phyloP scores from a whole-genome alignment of 2,888 invertebrate genomes.

The Platynereis dumerilii region DNA sequence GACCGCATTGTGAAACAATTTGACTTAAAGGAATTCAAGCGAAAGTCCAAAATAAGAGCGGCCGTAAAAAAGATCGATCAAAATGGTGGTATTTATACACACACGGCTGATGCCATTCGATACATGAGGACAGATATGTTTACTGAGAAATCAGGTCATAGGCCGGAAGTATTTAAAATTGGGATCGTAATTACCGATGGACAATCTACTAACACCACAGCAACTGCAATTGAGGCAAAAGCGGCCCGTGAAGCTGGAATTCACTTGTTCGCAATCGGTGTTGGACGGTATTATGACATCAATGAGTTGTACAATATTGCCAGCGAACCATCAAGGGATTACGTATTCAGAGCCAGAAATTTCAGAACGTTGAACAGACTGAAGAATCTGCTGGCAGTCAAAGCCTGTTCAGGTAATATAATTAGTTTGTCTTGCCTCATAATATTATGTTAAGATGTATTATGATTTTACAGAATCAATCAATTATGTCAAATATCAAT shows the following conservation, averaged over 20 bases:
- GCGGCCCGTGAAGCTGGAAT: constrained; percentile 11
- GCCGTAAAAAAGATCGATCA: neutral
- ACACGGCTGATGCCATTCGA: constrained; percentile 7
- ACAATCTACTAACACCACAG: constrained; percentile 5
- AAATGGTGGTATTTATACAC: neutral
- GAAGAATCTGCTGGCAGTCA: constrained; percentile 40
- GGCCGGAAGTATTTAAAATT: constrained; percentile 12
- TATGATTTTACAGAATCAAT: too few species aligned
- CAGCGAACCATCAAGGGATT: constrained; percentile 41
- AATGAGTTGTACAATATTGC: constrained; percentile 37
- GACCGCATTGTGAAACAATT: constrained; percentile 36
- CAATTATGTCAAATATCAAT: too few species aligned
- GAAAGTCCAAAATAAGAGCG: neutral
- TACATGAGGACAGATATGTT: neutral
- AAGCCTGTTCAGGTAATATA: constrained; percentile 24
- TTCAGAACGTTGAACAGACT: constrained; percentile 42
- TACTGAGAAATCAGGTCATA: neutral
- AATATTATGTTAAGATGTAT: too few species aligned
- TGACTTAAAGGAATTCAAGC: constrained; percentile 13
- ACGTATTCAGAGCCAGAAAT: constrained; percentile 43
- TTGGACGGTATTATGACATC: constrained; percentile 5
- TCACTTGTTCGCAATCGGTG: constrained; percentile 21
- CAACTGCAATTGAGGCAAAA: constrained; percentile 9
- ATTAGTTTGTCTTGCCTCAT: too few species aligned
- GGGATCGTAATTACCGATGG: constrained; percentile 24